Evolutionary conservation across 2,888 invertebrate genomes (phyloP).

Genomic region (Parnassius smintheus): DNA sequence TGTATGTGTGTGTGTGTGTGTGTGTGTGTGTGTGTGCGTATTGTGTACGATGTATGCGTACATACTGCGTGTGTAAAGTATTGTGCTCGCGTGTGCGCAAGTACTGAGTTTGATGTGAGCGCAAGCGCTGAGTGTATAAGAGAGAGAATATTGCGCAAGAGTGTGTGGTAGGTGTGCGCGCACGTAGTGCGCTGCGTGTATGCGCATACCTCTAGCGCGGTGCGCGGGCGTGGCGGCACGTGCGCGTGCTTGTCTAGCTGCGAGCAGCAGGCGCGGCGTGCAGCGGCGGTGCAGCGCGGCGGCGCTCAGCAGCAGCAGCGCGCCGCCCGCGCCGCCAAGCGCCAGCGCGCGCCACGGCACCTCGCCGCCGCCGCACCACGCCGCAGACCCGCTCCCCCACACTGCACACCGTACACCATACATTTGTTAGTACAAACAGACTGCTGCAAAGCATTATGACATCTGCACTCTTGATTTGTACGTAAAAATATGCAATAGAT

Average conservation of each 20-base stretch:
- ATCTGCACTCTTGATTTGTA: too few relatives aligned
- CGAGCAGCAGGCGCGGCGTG: slow-evolving; percentile 63
- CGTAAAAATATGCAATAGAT: too few relatives aligned
- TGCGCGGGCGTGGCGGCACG: slow-evolving; percentile 57
- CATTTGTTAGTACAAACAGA: not conserved
- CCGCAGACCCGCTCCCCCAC: slow-evolving; percentile 14
- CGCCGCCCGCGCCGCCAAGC: slow-evolving; percentile 72
- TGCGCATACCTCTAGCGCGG: slow-evolving; percentile 57
- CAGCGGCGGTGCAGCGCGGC: slow-evolving; percentile 76
- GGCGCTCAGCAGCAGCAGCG: slow-evolving; percentile 70
- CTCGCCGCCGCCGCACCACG: slow-evolving; percentile 51
- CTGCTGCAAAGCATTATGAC: too few relatives aligned
- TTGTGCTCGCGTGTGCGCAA: not conserved
- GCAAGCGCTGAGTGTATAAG: too few relatives aligned
- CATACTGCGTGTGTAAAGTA: not conserved
- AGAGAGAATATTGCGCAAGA: too few relatives aligned
- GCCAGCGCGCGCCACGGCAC: slow-evolving; percentile 82
- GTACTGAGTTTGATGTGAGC: too few relatives aligned
- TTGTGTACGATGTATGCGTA: too few relatives aligned
- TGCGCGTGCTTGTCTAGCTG: slow-evolving; percentile 60
- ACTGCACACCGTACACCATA: slow-evolving; percentile 3
- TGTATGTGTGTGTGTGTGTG: not conserved
- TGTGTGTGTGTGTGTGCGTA: not conserved
- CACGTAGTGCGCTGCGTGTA: not conserved
- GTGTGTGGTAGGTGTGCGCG: too few relatives aligned